A percentile compares a stretch with the other conserved stretches of the same genome.
These are phyloP conservation scores for Beaufortia kweichowensis DNA, from an alignment of 2,113 vertebrate species.

Conservation along the genomic window DNA sequence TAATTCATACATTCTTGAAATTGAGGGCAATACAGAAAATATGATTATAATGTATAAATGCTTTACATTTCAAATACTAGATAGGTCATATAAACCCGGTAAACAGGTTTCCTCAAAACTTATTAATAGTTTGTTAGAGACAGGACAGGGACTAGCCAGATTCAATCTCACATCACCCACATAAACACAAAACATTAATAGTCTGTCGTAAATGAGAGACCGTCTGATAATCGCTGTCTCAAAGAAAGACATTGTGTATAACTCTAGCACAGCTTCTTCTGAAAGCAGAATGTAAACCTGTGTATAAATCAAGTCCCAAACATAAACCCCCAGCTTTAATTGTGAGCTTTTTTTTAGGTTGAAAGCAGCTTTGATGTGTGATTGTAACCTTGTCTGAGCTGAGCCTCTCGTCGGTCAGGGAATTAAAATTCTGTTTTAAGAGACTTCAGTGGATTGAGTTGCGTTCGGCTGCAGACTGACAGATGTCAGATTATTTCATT, in stretches of 20 bases:
- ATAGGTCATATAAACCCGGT: too few species aligned
- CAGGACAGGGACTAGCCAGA: too few species aligned
- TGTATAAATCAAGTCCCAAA: conserved; percentile 16
- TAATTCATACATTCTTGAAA: too few species aligned
- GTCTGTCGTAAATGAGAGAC: not conserved
- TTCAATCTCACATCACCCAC: too few species aligned
- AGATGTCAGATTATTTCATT: conserved; percentile 19
- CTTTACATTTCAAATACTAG: too few species aligned
- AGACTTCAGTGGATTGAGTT: conserved; percentile 28
- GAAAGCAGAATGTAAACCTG: conserved; percentile 23
- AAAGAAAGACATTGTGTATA: not conserved
- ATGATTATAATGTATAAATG: too few species aligned
- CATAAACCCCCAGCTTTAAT: conserved; percentile 24
- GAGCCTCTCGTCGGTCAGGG: conserved; percentile 16
- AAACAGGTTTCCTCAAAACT: too few species aligned
- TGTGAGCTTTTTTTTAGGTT: conserved; percentile 27
- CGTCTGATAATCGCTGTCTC: conserved; percentile 12
- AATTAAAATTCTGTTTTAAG: conserved; percentile 40
- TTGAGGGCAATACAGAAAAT: too few species aligned
- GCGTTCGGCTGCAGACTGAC: conserved; percentile 4
- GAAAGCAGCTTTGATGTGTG: conserved; percentile 40
- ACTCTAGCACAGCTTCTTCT: conserved; percentile 13
- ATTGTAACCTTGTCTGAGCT: conserved; percentile 37
- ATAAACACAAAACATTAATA: not conserved
- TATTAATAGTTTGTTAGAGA: too few species aligned